Percentiles rank a stretch among this genome's conserved stretches.
phyloP scores from a whole-genome alignment of 2,888 invertebrate genomes.

The Amphiduros pacificus region DNA sequence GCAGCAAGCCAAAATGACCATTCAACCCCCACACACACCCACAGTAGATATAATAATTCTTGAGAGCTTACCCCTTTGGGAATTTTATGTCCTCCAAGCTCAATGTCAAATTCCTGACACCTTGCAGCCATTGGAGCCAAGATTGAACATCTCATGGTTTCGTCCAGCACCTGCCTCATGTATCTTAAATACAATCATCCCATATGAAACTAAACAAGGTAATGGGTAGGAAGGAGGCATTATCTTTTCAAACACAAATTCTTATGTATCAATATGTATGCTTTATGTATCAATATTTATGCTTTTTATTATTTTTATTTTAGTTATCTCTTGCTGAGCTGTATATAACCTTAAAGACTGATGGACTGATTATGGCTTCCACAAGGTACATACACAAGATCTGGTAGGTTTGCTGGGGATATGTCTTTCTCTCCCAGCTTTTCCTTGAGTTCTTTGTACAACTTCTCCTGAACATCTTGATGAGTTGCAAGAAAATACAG shows the following conservation, averaged over 20 bases:
- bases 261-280: too few relatives aligned
- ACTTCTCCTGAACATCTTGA: constrained; percentile 30
- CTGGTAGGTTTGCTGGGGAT: background rate
- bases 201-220: too few relatives aligned
- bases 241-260: too few relatives aligned
- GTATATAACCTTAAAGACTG: too few relatives aligned
- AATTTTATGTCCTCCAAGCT: constrained; percentile 57
- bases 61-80: constrained; percentile 55
- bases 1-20: too few relatives aligned
- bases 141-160: constrained; percentile 53
- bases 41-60: too few relatives aligned
- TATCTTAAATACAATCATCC: constrained; percentile 54
- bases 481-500: constrained; percentile 33
- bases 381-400: background rate
- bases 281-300: too few relatives aligned
- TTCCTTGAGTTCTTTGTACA: background rate
- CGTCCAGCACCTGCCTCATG: constrained; percentile 54
- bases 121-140: constrained; percentile 57
- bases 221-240: too few relatives aligned
- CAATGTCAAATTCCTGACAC: constrained; percentile 50
- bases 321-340: too few relatives aligned
- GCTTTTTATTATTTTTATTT: too few relatives aligned
- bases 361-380: too few relatives aligned
- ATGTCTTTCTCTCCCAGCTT: background rate
- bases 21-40: too few relatives aligned